phyloP scores from a whole-genome alignment of 2,797 vertebrate genomes.

The Rhadinocentrus ornatus region DNA sequence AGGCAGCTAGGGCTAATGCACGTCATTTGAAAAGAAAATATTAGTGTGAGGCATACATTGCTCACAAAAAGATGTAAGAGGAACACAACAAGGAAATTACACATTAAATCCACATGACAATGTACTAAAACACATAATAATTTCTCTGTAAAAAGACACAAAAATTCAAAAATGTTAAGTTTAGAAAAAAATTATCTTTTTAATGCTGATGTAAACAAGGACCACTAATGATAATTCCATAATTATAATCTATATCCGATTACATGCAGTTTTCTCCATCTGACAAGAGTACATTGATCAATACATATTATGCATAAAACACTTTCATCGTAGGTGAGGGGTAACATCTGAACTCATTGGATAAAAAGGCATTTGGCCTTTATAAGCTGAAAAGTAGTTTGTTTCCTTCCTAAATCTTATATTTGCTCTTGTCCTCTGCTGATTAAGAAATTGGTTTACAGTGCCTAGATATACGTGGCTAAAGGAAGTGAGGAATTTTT shows the following conservation, averaged over 20 bases:
- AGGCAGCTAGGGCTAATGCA: slow-evolving; percentile 56
- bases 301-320: slow-evolving; percentile 86
- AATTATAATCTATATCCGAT: slow-evolving; percentile 83
- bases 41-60: slow-evolving; percentile 29
- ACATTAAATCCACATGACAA: slow-evolving; percentile 11
- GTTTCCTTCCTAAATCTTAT: slow-evolving; percentile 68
- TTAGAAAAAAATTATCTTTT: slow-evolving; percentile 36
- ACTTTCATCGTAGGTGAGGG: slow-evolving; percentile 75
- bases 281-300: slow-evolving; percentile 75
- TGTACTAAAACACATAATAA: not conserved
- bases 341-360: slow-evolving; percentile 74
- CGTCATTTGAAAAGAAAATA: slow-evolving; percentile 57
- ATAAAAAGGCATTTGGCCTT: slow-evolving; percentile 72
- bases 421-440: slow-evolving; percentile 57
- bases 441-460: slow-evolving; percentile 56
- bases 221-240: slow-evolving; percentile 70
- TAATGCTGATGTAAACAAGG: slow-evolving; percentile 52
- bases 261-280: slow-evolving; percentile 74
- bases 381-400: slow-evolving; percentile 72
- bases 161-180: too few relatives aligned
- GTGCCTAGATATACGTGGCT: slow-evolving; percentile 53
- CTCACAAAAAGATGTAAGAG: slow-evolving; percentile 1
- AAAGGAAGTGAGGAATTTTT: slow-evolving; percentile 36
- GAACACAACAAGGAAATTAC: slow-evolving; percentile 12
- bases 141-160: slow-evolving; percentile 4